phyloP scores from a whole-genome alignment of 2,888 invertebrate genomes.

The Apocheima hispidaria region DNA sequence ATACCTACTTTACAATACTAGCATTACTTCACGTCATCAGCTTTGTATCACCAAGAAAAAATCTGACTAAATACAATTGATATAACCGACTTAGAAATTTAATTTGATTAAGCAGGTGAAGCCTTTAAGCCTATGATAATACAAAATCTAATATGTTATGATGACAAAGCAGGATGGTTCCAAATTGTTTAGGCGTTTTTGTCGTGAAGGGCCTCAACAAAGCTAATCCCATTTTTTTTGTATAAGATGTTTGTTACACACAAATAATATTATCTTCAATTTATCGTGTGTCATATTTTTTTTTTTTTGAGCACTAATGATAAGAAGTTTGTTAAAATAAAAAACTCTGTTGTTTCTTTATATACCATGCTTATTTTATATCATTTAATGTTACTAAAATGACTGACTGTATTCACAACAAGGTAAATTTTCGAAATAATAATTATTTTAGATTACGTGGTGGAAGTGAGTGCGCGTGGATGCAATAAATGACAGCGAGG shows the following conservation, averaged over 20 bases:
- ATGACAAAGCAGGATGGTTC: conserved; percentile 1
- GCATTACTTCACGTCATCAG: background rate
- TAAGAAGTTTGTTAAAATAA: too few species aligned
- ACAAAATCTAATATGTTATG: conserved; percentile 17
- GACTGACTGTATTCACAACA: too few species aligned
- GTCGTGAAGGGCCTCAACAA: background rate
- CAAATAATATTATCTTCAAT: background rate
- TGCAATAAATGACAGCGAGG: conserved; percentile 41
- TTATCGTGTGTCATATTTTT: background rate
- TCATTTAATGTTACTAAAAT: too few species aligned
- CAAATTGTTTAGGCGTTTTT: background rate
- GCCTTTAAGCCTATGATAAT: conserved; percentile 35
- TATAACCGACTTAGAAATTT: background rate
- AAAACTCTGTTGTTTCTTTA: too few species aligned
- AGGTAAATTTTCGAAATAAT: background rate
- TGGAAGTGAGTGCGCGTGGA: conserved; percentile 38
- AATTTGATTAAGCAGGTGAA: conserved; percentile 39
- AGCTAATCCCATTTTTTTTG: background rate
- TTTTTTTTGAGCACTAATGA: too few species aligned
- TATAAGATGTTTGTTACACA: too few species aligned
- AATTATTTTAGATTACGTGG: conserved; percentile 3
- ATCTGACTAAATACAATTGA: background rate
- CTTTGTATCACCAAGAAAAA: background rate
- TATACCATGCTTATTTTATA: too few species aligned
- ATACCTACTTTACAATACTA: background rate